Evolutionary conservation across 2,888 invertebrate species (phyloP).

Genomic region (Platycheirus rosarum): DNA sequence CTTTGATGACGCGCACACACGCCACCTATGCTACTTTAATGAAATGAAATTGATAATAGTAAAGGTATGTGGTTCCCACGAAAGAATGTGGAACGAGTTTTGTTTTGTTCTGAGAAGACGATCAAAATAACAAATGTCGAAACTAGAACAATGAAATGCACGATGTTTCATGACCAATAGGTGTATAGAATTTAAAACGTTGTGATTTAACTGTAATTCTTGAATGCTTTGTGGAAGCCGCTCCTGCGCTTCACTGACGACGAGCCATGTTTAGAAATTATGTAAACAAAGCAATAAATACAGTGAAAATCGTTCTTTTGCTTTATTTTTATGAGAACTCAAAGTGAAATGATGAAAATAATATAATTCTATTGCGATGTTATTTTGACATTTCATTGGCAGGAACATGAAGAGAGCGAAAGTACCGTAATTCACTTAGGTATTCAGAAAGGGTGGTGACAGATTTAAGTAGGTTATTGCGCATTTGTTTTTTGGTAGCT

Average conservation of each 20-base stretch:
- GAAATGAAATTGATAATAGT: neutral
- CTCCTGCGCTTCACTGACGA: neutral
- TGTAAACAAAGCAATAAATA: conserved; percentile 13
- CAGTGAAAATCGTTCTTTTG: neutral
- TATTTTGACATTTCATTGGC: conserved; percentile 43
- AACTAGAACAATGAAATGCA: conserved; percentile 3
- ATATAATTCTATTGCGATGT: conserved; percentile 34
- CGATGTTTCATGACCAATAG: neutral
- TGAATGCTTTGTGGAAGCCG: neutral
- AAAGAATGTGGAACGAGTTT: neutral
- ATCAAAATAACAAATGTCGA: neutral
- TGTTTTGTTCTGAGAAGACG: neutral
- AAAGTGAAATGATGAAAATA: conserved; percentile 9
- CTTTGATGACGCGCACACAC: too few species aligned
- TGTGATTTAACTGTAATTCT: conserved; percentile 12
- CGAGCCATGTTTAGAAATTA: conserved; percentile 13
- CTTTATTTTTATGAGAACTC: neutral
- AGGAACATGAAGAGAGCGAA: conserved; percentile 64
- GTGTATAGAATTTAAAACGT: conserved; percentile 8
- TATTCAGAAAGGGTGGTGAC: conserved; percentile 47
- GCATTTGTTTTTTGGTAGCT: conserved; percentile 49
- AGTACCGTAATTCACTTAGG: conserved; percentile 68
- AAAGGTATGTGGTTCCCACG: conserved; percentile 24
- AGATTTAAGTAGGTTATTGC: conserved; percentile 67
- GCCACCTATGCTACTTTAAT: too few species aligned